Conservation (phyloP, 1,140 invertebrate species). For the Palaemon carinicauda region DNA sequence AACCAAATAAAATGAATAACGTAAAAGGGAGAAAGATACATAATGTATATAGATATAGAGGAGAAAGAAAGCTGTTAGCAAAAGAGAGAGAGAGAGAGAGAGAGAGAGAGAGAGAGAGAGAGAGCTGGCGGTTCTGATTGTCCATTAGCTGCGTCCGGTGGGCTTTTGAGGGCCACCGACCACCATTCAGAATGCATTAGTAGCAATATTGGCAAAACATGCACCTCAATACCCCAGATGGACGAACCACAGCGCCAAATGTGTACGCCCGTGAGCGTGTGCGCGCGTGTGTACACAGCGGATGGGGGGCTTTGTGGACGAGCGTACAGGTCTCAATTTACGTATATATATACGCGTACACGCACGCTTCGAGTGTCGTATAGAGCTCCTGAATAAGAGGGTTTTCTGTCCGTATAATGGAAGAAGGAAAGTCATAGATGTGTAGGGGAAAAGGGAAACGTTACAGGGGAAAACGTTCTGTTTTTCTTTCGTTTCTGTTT, state of each 20-base stretch:
- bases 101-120: not conserved
- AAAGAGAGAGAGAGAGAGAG: not conserved
- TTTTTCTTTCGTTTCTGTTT: too few species aligned
- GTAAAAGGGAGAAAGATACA: too few species aligned
- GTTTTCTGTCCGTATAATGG: too few species aligned
- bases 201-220: slow-evolving; percentile 57
- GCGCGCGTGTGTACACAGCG: not conserved
- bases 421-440: too few species aligned
- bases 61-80: not conserved
- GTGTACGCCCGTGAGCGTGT: slow-evolving; percentile 15
- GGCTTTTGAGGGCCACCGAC: slow-evolving; percentile 51
- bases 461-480: too few species aligned
- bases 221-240: slow-evolving; percentile 54
- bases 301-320: not conserved
- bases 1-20: too few species aligned
- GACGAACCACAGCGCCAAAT: slow-evolving; percentile 20
- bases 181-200: slow-evolving; percentile 57
- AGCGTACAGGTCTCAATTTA: not conserved
- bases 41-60: too few species aligned
- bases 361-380: not conserved
- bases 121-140: slow-evolving; percentile 18
- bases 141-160: slow-evolving; percentile 49
- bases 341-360: not conserved
- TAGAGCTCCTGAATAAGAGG: too few species aligned
- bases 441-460: too few species aligned